Percentiles rank a stretch among this genome's conserved stretches.
Evolutionary conservation across 37 sponge, comb jelly and placozoan species (phyloP).

Genomic region (Axinella damicornis): DNA sequence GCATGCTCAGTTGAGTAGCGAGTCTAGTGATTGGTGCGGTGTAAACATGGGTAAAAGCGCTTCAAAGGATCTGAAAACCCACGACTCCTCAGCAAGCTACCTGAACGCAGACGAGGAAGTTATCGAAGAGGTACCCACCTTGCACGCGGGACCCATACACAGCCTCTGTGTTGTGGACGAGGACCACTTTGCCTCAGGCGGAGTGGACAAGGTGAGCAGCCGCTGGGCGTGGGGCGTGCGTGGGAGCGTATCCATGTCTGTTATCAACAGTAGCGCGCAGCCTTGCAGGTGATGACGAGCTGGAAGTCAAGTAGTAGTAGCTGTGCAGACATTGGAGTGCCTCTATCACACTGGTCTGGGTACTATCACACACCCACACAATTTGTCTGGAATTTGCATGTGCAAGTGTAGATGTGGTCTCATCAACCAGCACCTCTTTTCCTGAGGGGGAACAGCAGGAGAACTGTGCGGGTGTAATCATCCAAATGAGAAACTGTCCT

Average conservation of each 20-base stretch:
- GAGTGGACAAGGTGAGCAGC: conserved; percentile 36
- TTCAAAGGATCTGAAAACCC: background rate
- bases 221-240: too few relatives aligned
- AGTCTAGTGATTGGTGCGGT: background rate
- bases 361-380: too few relatives aligned
- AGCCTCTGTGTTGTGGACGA: conserved; percentile 26
- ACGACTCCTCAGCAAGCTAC: conserved; percentile 26
- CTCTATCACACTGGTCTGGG: too few relatives aligned
- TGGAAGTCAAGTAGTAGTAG: too few relatives aligned
- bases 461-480: background rate
- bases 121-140: background rate
- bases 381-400: too few relatives aligned
- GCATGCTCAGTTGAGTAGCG: background rate
- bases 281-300: too few relatives aligned
- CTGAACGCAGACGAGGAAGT: background rate
- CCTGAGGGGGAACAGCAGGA: background rate
- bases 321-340: too few relatives aligned
- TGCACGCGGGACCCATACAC: conserved; percentile 56
- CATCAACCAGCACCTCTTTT: too few relatives aligned
- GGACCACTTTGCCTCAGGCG: conserved; percentile 20
- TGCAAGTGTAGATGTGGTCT: too few relatives aligned
- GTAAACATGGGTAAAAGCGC: conserved; percentile 3
- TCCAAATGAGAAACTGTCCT: too few relatives aligned
- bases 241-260: too few relatives aligned
- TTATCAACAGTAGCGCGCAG: too few relatives aligned